Evolutionary conservation across 2,888 invertebrate genomes (phyloP), one percentile per base, ranked within the genome.

Genomic region (Drosophila subquinaria): DNA sequence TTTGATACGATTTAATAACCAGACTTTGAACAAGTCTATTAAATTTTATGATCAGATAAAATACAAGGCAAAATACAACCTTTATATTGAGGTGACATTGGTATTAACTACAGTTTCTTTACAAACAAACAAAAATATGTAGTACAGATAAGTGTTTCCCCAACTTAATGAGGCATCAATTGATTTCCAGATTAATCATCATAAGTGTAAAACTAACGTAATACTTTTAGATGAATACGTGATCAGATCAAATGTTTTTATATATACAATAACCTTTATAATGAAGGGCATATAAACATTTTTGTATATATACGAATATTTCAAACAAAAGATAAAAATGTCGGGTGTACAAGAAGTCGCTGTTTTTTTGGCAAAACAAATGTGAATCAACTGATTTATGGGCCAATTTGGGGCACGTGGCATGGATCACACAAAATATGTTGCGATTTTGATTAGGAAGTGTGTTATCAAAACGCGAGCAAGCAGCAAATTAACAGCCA

Each of bases 41-140:
- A 40, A 59, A 27, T 67, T 82, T 77, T 76, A 86, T 73, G 69
- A 66, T 62, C 69, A 73, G 85, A 84, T 87, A 84, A 84, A 84
- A 73, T 66, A 50, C 62, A 66, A 59, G 45, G 42, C 20, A 57
- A 56, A 65, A 53, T n/a, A 13, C n/a, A 36, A 36, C 11, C 4
- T 9, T 9, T 15, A 43, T 20, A 38, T 9, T 20, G 2, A 40
- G 5, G 36, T 50, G 36, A 20, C 30, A 27, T 50, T 33, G 35
- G 35, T 38, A 27, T 35, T 47, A 23, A n/a, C 43, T 6, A 59
- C 30, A 59, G 20, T 47, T 65, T 10, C 42, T 33, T 40, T 55
- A 27, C 27, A 27, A 30, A 13, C 50, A 20, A 11, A 52, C 36
- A 52, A 23, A 57, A 35, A 27, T 13, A 27, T 13, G 23, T 23